Conservation (phyloP, 2,888 invertebrate genomes). For the Pardosa pseudoannulata region DNA sequence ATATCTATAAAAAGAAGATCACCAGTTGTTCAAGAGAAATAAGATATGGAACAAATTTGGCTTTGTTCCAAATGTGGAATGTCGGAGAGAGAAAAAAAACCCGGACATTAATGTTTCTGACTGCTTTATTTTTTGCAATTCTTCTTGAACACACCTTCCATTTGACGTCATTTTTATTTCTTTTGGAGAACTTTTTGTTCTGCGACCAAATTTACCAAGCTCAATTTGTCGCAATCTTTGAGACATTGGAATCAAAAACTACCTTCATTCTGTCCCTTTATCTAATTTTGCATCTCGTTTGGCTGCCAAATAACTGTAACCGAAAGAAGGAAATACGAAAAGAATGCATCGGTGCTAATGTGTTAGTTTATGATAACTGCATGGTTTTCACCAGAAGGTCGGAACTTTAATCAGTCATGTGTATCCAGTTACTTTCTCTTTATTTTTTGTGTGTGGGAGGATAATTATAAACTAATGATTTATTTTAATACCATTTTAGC, state of each 20-base stretch:
- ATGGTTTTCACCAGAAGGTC: too few relatives aligned
- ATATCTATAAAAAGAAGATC: neutral
- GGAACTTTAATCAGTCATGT: too few relatives aligned
- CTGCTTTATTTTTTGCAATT: neutral
- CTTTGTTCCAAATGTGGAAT: neutral
- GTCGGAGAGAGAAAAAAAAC: neutral
- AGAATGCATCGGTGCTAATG: too few relatives aligned
- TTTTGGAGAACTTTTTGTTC: neutral
- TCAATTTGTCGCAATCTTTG: neutral
- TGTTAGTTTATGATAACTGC: too few relatives aligned
- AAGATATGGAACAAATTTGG: slow-evolving; percentile 6
- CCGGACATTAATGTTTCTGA: neutral
- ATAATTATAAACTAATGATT: too few relatives aligned
- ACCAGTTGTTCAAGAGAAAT: neutral
- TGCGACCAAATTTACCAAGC: neutral
- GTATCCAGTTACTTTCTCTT: too few relatives aligned
- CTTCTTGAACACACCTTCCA: neutral
- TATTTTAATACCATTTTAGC: too few relatives aligned
- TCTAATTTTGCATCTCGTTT: neutral
- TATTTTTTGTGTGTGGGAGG: too few relatives aligned
- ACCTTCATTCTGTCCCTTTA: neutral
- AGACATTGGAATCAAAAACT: neutral
- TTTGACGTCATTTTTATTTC: neutral
- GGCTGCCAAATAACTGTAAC: neutral
- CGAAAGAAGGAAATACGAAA: too few relatives aligned